Conservation (phyloP, 1,140 invertebrate species). For the Drosophila teissieri region DNA sequence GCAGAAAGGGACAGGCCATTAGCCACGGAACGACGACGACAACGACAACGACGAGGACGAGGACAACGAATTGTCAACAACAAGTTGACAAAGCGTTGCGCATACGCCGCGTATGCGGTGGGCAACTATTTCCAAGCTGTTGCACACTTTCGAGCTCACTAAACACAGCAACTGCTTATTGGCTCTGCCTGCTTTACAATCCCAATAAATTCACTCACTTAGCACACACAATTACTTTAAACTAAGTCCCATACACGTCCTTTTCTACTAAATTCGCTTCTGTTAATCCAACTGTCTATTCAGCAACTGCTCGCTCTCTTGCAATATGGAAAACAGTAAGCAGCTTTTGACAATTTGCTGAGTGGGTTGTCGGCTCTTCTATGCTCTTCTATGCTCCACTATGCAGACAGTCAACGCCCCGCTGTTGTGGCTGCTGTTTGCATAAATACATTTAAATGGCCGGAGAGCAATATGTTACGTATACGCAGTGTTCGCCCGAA, state of each 20-base stretch:
- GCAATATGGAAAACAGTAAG: conserved; percentile 45
- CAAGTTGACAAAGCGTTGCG: conserved; percentile 58
- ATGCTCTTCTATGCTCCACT: conserved; percentile 15
- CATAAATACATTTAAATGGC: conserved; percentile 82
- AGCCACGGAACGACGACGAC: conserved; percentile 36
- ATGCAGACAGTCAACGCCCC: conserved; percentile 25
- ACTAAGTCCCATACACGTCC: not conserved
- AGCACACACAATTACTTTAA: not conserved
- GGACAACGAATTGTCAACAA: conserved; percentile 32
- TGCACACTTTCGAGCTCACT: conserved; percentile 78
- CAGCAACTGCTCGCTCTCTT: not conserved
- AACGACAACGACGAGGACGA: conserved; percentile 24
- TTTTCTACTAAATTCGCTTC: not conserved
- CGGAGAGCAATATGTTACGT: conserved; percentile 75
- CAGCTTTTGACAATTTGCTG: conserved; percentile 81
- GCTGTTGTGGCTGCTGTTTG: conserved; percentile 55
- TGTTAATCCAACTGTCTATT: conserved; percentile 7
- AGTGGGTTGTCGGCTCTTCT: conserved; percentile 42
- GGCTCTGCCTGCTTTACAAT: conserved; percentile 1
- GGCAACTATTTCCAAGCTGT: conserved; percentile 78
- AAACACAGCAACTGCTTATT: conserved; percentile 58
- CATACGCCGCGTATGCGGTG: conserved; percentile 62
- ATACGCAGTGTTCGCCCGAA: conserved; percentile 60
- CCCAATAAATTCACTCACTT: not conserved
- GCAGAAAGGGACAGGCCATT: conserved; percentile 43